These are phyloP conservation scores for Smittia sp. DNA, from an alignment of 2,888 invertebrate species.

Conservation along the genomic window DNA sequence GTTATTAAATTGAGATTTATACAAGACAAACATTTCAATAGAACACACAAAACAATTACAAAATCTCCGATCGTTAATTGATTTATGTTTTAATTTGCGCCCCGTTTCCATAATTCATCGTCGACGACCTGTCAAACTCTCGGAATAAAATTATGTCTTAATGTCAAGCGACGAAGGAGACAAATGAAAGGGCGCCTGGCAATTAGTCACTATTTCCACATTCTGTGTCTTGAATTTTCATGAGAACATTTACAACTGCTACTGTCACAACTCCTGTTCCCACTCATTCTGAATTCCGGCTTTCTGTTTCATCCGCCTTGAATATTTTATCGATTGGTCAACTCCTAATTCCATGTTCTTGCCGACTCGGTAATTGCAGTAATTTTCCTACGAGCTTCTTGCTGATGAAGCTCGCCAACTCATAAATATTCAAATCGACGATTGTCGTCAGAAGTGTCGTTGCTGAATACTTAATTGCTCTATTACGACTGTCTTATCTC, in stretches of 20 bases:
- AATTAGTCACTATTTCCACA: conserved; percentile 20
- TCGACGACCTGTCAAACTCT: conserved; percentile 11
- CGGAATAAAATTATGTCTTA: conserved; percentile 32
- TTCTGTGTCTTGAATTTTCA: conserved; percentile 26
- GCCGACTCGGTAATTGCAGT: neutral
- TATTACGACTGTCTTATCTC: conserved; percentile 17
- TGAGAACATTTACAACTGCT: conserved; percentile 39
- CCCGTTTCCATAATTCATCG: conserved; percentile 16
- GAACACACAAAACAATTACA: conserved; percentile 3
- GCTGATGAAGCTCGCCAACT: neutral
- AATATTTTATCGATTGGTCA: neutral
- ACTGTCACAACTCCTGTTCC: conserved; percentile 17
- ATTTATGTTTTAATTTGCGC: conserved; percentile 25
- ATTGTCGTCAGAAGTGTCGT: conserved; percentile 25
- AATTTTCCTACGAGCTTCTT: conserved; percentile 5
- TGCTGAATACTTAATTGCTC: conserved; percentile 29
- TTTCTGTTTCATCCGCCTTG: neutral
- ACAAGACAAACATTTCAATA: conserved; percentile 23
- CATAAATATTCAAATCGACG: conserved; percentile 24
- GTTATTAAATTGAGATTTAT: conserved; percentile 37
- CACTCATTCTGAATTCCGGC: neutral
- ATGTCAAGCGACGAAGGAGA: conserved; percentile 13
- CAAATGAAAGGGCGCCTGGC: conserved; percentile 19
- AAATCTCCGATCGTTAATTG: conserved; percentile 23
- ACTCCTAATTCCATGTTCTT: neutral